These are phyloP conservation scores for Solenodon paradoxus DNA, from an alignment of 2,113 vertebrate species.

Conservation along the genomic window DNA sequence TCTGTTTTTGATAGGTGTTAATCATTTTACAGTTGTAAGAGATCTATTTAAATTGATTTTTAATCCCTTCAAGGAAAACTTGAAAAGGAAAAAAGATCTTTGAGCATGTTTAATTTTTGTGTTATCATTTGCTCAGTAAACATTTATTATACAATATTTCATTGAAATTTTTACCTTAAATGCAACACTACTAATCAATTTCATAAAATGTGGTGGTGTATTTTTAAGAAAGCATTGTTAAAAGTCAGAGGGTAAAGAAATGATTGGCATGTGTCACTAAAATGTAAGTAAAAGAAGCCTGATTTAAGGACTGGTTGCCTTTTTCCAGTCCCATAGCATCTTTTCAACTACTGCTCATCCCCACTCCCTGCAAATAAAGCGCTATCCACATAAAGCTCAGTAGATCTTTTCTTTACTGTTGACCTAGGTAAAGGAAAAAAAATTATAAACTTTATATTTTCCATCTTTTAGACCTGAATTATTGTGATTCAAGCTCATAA, in stretches of 20 bases:
- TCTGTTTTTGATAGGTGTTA: not conserved
- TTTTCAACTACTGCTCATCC: not conserved
- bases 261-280: not conserved
- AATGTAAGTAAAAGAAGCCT: not conserved
- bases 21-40: not conserved
- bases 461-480: conserved; percentile 24
- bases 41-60: conserved; percentile 32
- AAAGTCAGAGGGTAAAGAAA: conserved; percentile 18
- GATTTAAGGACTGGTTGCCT: not conserved
- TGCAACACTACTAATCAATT: not conserved
- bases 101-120: not conserved
- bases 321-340: not conserved
- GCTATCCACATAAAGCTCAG: not conserved
- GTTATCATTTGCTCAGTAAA: conserved; percentile 19
- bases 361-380: not conserved
- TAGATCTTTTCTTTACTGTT: not conserved
- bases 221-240: conserved; percentile 1
- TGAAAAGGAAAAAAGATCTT: not conserved
- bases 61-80: not conserved
- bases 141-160: conserved; percentile 14
- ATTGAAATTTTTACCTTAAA: conserved; percentile 20
- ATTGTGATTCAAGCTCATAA: conserved; percentile 39
- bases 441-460: conserved; percentile 14
- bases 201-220: not conserved
- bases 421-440: not conserved